Evolutionary conservation across 2,113 vertebrate genomes (phyloP).

Genomic region (Hyperopisus bebe): DNA sequence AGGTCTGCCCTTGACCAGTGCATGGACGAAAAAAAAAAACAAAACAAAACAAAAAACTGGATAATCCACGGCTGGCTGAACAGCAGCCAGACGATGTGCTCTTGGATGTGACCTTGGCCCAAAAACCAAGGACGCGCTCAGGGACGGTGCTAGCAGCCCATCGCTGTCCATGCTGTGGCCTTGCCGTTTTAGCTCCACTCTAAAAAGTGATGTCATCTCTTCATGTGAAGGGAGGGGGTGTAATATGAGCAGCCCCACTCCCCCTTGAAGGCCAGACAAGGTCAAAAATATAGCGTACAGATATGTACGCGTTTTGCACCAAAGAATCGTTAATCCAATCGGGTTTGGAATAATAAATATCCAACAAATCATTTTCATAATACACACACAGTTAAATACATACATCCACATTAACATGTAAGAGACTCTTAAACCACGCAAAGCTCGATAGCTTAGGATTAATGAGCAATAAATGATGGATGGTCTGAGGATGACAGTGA

Average conservation of each 20-base stretch:
- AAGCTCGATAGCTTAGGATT: not conserved
- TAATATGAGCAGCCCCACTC: not conserved
- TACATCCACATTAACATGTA: not conserved
- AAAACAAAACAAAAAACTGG: not conserved
- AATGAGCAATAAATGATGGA: not conserved
- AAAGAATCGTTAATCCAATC: not conserved
- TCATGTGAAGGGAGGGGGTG: not conserved
- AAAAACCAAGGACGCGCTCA: not conserved
- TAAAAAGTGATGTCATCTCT: not conserved
- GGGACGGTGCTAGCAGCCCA: not conserved
- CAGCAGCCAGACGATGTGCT: not conserved
- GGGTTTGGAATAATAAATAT: not conserved
- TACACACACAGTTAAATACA: not conserved
- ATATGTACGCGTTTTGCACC: not conserved
- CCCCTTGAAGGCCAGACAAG: not conserved
- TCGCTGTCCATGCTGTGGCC: not conserved
- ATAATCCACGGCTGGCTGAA: not conserved
- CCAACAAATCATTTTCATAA: not conserved
- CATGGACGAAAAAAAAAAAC: not conserved
- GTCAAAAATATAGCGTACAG: not conserved
- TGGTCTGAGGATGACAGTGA: conserved; percentile 24
- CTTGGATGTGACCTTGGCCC: not conserved
- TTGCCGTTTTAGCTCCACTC: not conserved
- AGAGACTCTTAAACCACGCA: not conserved
- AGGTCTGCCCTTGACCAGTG: not conserved